Base-by-base conservation (phyloP, 1,140 invertebrate species). In the Eriocheir sinensis region DNA sequence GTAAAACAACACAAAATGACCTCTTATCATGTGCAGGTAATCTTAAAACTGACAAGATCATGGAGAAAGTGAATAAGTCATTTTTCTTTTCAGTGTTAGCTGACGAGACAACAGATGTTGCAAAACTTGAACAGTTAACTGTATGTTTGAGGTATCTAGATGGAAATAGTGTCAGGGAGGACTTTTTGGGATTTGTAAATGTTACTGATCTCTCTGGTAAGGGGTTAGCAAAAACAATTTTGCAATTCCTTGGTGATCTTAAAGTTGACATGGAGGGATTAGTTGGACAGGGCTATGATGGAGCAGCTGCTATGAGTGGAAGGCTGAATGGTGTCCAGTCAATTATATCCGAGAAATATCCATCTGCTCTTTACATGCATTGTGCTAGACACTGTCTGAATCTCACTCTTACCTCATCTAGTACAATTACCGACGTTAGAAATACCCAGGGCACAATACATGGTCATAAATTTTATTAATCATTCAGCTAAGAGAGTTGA, bases 231-330 rank as follows among this genome's bases (percentile, higher is more conserved):
- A 79, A 88, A n/a, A 41, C 80, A 38, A 95, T 95, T 44, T 21
- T 96, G 81, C 38, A 95, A 60, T 80, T 40, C 36, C 83, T 96
- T 40, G 79, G 60, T 80, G 93, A 86, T 40, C 90, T 94, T 48
- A 88, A 93, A 27, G 32, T 95, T 85, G 90, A 96, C 32, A 36
- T 95, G 90, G 89, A 95, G 27, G 72, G 79, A 85, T 34, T 96
- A 36, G 48, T 93, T 53, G 96, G 95, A 0, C 96, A 96, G 95
- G 96, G 95, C 12, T 96, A 96, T 95, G 96, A 96, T 95, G 95
- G 96, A 27, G 96, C 95, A 85, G 38, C 94, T 95, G 93, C 93
- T 32, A 96, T 96, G 94, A 92, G 38, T 96, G 96, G 96, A 27
- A 95, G 95, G 91, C 91, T 95, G 32, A 95, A 95, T 90, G 96